Evolutionary conservation across 2,113 vertebrate genomes (phyloP), one percentile per base, ranked within the genome.

Genomic region (Leptobrachium ailaonicum): DNA sequence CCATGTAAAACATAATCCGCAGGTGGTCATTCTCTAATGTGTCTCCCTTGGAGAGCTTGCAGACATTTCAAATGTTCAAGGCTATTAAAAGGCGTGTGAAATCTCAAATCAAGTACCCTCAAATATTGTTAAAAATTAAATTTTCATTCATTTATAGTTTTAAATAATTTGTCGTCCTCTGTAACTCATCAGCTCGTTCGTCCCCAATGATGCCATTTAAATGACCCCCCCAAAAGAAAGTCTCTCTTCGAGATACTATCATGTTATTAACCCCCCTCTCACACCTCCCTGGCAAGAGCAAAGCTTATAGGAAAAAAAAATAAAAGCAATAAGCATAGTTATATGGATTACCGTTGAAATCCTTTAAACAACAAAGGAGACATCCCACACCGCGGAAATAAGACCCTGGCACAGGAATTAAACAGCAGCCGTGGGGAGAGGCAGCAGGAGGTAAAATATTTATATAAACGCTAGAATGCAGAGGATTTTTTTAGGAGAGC

Each of bases 361-460:
- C 14, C 50, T 76, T 76, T n/a, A 76, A 56, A 45, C 42, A 76
- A 20, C 40, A 66, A 66, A 66, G 74, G 54, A 64, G 43, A 76
- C 20, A 32, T 64, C 20, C 43, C 73, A 53, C 6, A 11, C 62
- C 44, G 40, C 12, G 66, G 75, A 63, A 69, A 45, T 58, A 77
- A 58, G 13, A 69, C 66, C 75, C 41, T 76, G 75, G 41, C 75
- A 68, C 75, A 69, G 12, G 75, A 54, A 69, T 60, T 58, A 69
- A 68, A 58, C 75, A 77, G 54, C 66, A 77, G 66, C 4, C 7
- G 41, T 32, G 66, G 56, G 14, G 62, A 62, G 44, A 75, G 56
- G 72, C 42, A 62, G 32, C 41, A 12, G 44, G 47, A 76, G 66
- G 66, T 77, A 74, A 74, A 74, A 63, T 58, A 60, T 77, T 77